phyloP scores from a whole-genome alignment of 1,140 invertebrate species.

The Myzus persicae region DNA sequence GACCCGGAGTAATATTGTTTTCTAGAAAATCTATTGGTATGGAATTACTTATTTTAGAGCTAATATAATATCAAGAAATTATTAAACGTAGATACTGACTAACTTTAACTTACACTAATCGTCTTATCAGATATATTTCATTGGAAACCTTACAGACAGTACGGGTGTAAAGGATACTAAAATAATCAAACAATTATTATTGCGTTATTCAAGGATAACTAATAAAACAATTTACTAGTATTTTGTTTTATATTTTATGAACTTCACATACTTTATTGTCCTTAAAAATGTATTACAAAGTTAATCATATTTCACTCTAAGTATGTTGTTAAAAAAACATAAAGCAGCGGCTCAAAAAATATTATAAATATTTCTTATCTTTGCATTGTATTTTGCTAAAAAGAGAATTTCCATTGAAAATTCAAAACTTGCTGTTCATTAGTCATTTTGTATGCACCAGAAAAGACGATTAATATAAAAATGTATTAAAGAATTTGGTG shows the following conservation, averaged over 20 bases:
- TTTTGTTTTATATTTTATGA: not conserved
- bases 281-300: not conserved
- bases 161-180: not conserved
- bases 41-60: not conserved
- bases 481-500: not conserved
- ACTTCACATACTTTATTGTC: not conserved
- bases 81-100: not conserved
- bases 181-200: not conserved
- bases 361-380: not conserved
- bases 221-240: not conserved
- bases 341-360: not conserved
- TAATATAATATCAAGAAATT: not conserved
- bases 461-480: not conserved
- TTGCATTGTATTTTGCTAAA: not conserved
- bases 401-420: not conserved
- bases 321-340: not conserved
- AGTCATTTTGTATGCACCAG: not conserved
- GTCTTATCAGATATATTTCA: not conserved
- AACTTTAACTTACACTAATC: not conserved
- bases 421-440: not conserved
- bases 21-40: not conserved
- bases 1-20: not conserved
- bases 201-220: not conserved
- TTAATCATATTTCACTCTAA: not conserved
- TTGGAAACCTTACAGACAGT: not conserved